Evolutionary conservation across 2,888 invertebrate genomes (phyloP), one percentile per base, ranked within the genome.

Genomic region (Athrips mouffetella): DNA sequence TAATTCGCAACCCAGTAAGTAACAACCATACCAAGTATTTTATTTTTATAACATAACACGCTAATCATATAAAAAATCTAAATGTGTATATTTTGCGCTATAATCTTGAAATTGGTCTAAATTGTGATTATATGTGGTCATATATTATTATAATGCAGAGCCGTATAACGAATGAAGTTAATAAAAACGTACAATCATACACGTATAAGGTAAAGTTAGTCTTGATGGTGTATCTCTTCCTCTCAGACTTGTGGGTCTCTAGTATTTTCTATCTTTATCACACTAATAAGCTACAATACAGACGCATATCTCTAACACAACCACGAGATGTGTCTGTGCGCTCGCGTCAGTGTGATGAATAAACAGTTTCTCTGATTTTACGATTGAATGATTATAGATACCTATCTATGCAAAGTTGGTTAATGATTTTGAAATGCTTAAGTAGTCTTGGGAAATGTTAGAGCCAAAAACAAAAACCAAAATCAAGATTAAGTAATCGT

Each of bases 301-400:
- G 56, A 60, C 59, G 49, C 45, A 52, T 40, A 45, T 45, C 50
- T 52, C 59, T 29, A 62, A 60, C 57, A 57, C 54, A 57, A 60
- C 66, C 61, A 52, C 49, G 53, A 37, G 37, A 18, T 63, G 45
- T 60, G 52, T 59, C 53, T 67, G 65, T 71, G 67, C 65, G 67
- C 59, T 60, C 68, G 67, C 79, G 78, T 80, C 82, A 78, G 79
- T 80, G 79, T 80, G 82, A 81, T 82, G 80, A 84, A 85, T 83
- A 83, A 85, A 86, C 80, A 83, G 83, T 85, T 85, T 86, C 85
- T 84, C 74, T 78, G 78, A 84, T 85, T 86, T 85, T 83, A 85
- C 79, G 84, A 84, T 74, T 79, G 80, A 84, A 78, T 80, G 83
- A 77, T 78, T 76, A 78, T 71, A 76, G 81, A 84, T 84, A 76